phyloP scores from a whole-genome alignment of 2,888 invertebrate genomes.

The Diploptera punctata region DNA sequence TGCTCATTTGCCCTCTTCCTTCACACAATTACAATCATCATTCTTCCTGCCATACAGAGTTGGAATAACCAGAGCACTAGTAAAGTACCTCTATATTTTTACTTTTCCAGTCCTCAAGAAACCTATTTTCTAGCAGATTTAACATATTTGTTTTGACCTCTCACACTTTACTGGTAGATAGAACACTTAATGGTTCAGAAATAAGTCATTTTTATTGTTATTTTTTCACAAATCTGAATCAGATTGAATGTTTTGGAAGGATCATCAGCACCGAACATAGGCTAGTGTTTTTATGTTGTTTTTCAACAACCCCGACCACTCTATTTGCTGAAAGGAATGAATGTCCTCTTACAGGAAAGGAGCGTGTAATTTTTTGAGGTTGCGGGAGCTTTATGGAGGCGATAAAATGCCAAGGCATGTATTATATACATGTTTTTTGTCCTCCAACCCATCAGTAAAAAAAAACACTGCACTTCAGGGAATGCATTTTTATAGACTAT shows the following conservation, averaged over 20 bases:
- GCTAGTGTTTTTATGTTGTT: background rate
- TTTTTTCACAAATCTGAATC: no score
- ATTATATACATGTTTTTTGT: background rate
- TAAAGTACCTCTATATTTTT: no score
- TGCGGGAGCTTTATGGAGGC: background rate
- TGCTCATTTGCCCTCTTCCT: no score
- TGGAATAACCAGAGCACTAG: no score
- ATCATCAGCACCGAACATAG: no score
- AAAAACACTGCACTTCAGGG: background rate
- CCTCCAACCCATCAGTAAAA: background rate
- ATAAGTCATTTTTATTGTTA: background rate
- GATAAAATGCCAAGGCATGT: background rate
- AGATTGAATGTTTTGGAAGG: background rate
- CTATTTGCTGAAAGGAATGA: background rate
- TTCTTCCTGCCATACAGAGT: no score
- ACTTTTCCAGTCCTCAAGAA: background rate
- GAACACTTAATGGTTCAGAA: background rate
- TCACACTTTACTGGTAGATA: background rate
- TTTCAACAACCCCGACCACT: background rate
- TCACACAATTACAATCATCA: no score
- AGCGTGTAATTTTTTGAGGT: background rate
- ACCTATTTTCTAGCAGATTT: background rate
- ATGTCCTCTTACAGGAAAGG: background rate
- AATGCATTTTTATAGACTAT: no score
- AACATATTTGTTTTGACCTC: background rate